Evolutionary conservation across 2,888 invertebrate genomes (phyloP), one percentile per base, ranked within the genome.

Genomic region (Amphimallon solstitiale): DNA sequence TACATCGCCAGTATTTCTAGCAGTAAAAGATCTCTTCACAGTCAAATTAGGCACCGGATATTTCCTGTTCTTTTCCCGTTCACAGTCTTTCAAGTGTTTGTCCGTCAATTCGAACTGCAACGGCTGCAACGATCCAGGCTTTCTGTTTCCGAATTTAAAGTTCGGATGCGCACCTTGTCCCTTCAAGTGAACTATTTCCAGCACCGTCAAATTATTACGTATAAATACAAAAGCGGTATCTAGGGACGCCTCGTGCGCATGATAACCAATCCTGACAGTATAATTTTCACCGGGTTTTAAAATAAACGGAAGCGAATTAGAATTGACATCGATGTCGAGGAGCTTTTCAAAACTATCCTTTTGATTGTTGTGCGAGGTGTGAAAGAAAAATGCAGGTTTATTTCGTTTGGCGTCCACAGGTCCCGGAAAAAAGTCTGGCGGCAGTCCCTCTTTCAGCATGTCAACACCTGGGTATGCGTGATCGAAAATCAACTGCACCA

Each of bases 201-300:
- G 81, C 37, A 95, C 89, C 0, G 98, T 98, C 77, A 98, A 84
- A 82, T 98, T 98, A 81, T 98, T 98, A 74, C 97, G 91, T 80
- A 89, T 79, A 72, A 86, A 85, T 9, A 89, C 77, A 66, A 85
- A 80, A 0, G 86, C 84, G 43, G 86, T 82, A 73, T 85, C 83
- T 15, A 83, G 74, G 29, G 78, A 79, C 2, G 85, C 73, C 63
- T 79, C 78, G 35, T 76, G 72, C 17, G 87, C 86, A 70, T 80
- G 74, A 78, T 87, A 87, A 19, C 80, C 83, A 3, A 88, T 74
- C 60, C 78, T 77, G 3, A 87, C 75, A 64, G 84, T 85, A 23
- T 84, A 73, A 74, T 84, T 83, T 12, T 86, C 86, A 56, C 84
- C 86, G 14, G 91, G 89, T 71, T 83, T 82, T 75, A 93, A 82